phyloP scores from a whole-genome alignment of 2,113 vertebrate species.

The Illadopsis cleaveri region DNA sequence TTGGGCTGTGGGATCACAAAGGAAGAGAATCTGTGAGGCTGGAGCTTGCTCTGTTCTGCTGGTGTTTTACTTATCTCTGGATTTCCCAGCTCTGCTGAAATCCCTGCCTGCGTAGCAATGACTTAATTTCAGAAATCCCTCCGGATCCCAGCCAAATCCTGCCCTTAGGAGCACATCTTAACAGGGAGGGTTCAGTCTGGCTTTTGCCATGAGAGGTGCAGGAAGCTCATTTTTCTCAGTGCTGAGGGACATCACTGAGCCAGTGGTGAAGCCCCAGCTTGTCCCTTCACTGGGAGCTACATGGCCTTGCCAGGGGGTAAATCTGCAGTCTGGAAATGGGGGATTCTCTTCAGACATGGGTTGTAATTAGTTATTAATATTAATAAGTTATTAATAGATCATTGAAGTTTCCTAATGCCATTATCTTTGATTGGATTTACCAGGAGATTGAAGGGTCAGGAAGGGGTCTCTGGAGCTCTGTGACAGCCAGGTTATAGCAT shows the following conservation, averaged over 20 bases:
- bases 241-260: neutral
- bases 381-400: neutral
- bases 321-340: neutral
- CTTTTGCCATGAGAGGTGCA: neutral
- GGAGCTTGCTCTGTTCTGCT: neutral
- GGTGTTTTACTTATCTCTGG: constrained; percentile 18
- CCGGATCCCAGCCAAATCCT: neutral
- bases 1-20: neutral
- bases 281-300: neutral
- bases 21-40: neutral
- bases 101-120: neutral
- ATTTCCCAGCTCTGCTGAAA: constrained; percentile 43
- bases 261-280: neutral
- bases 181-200: neutral
- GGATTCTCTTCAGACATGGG: neutral
- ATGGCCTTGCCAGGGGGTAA: neutral
- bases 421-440: neutral
- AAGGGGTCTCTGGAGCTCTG: neutral
- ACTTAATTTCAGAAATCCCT: constrained; percentile 47
- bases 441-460: neutral
- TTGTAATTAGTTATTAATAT: neutral
- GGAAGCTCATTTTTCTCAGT: neutral
- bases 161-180: neutral
- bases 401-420: neutral
- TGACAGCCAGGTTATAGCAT: neutral